phyloP scores from a whole-genome alignment of 2,888 invertebrate species.

The Philopedon plagiatum region DNA sequence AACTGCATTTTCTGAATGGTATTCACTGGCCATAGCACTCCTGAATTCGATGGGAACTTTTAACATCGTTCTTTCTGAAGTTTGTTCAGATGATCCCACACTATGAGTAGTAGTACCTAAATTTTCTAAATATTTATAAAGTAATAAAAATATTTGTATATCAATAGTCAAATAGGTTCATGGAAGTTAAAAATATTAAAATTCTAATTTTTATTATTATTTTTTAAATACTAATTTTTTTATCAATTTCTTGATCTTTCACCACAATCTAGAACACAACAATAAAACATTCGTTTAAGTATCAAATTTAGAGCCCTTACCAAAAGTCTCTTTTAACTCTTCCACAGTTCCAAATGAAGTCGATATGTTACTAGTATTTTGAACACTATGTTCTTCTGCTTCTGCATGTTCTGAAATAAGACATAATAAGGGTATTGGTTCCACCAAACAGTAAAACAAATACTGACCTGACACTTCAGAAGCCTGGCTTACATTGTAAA shows the following conservation, averaged over 20 bases:
- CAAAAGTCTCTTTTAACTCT: constrained; percentile 1
- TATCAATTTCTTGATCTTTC: too few species aligned
- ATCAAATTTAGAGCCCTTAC: neutral
- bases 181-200: too few species aligned
- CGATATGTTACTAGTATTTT: neutral
- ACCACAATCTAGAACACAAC: too few species aligned
- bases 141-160: too few species aligned
- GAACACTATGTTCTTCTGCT: neutral
- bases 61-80: neutral
- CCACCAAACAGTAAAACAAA: neutral
- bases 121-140: too few species aligned
- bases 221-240: too few species aligned
- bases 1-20: neutral
- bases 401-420: too few species aligned
- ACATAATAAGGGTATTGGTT: too few species aligned
- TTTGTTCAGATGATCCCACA: neutral
- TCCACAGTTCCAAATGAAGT: neutral
- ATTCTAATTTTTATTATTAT: too few species aligned
- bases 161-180: too few species aligned
- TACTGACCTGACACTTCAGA: neutral
- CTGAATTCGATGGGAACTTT: neutral
- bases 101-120: neutral
- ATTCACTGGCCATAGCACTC: neutral
- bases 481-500: neutral
- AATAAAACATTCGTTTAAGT: too few species aligned